These are phyloP conservation scores for Microtus ochrogaster DNA, from an alignment of 2,113 vertebrate species.

Conservation along the genomic window DNA sequence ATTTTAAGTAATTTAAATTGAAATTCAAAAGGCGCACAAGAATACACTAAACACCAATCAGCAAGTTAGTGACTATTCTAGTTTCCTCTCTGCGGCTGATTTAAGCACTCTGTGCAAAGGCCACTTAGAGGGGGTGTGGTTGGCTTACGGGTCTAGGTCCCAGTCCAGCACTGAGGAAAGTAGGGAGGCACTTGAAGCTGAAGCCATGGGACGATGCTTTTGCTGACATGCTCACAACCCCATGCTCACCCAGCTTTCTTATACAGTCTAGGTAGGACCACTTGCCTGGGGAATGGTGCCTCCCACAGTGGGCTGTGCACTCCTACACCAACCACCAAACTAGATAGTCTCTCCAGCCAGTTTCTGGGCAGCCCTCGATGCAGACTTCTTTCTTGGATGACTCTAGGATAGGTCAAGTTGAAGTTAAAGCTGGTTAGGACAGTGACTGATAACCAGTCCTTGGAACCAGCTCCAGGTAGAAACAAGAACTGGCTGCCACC, in stretches of 20 bases:
- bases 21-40: background rate
- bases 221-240: background rate
- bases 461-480: background rate
- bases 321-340: background rate
- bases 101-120: background rate
- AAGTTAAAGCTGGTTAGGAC: background rate
- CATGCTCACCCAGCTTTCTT: background rate
- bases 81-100: background rate
- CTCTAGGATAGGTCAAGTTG: background rate
- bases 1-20: background rate
- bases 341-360: background rate
- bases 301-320: background rate
- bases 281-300: background rate
- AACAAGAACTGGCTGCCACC: background rate
- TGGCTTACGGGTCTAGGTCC: background rate
- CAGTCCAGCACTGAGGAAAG: background rate
- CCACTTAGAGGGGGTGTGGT: background rate
- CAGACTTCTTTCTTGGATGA: background rate
- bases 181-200: background rate
- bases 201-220: background rate
- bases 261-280: background rate
- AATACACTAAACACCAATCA: background rate
- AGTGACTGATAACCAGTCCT: background rate
- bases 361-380: background rate
- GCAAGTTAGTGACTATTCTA: background rate